These are phyloP conservation scores for Brienomyrus brachyistius DNA, from an alignment of 2,113 vertebrate species.

Conservation along the genomic window DNA sequence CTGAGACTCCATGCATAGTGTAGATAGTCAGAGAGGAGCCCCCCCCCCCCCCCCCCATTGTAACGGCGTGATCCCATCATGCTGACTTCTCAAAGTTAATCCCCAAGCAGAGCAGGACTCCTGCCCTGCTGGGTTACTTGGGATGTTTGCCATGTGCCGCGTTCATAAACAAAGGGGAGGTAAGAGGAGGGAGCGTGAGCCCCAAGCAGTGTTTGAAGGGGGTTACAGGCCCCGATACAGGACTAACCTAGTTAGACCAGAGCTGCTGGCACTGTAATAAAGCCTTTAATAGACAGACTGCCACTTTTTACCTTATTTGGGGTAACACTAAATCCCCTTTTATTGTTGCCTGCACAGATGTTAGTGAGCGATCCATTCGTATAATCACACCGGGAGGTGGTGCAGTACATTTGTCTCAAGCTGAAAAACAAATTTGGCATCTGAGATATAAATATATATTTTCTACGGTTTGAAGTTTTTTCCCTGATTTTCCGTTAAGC, in stretches of 20 bases:
- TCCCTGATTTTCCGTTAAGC: slow-evolving; percentile 62
- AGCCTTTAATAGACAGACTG: slow-evolving; percentile 97
- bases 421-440: slow-evolving; percentile 63
- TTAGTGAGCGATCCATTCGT: slow-evolving; percentile 95
- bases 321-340: slow-evolving; percentile 98
- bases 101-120: background rate
- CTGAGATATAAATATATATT: slow-evolving; percentile 49
- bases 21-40: background rate
- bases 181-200: slow-evolving; percentile 40
- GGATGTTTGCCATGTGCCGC: background rate
- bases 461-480: slow-evolving; percentile 44
- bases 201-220: slow-evolving; percentile 76
- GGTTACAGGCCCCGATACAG: slow-evolving; percentile 79
- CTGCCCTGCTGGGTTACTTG: background rate
- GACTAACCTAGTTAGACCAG: slow-evolving; percentile 95
- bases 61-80: background rate
- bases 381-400: slow-evolving; percentile 86
- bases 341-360: slow-evolving; percentile 97
- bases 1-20: background rate
- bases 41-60: background rate
- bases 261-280: slow-evolving; percentile 99
- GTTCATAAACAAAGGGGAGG: background rate
- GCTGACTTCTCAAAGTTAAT: background rate
- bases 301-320: slow-evolving; percentile 86
- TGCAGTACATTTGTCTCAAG: slow-evolving; percentile 64